These are phyloP conservation scores for Venustoraphidia nigricollis DNA, from an alignment of 2,888 invertebrate species.

Conservation along the genomic window DNA sequence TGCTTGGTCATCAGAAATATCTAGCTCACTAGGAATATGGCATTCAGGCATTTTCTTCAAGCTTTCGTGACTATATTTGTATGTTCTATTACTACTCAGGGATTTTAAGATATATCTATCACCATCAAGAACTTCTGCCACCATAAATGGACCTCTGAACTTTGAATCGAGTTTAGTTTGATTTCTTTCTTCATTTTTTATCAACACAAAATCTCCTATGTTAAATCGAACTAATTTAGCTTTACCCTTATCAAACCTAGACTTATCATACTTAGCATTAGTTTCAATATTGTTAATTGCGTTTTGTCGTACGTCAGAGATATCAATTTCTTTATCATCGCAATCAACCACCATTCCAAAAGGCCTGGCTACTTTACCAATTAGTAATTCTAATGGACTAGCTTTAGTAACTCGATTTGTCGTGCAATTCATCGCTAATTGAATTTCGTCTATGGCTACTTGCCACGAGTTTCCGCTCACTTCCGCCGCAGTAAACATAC, in stretches of 20 bases:
- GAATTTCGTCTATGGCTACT: slow-evolving; percentile 7
- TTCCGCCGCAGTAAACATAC: slow-evolving; percentile 16
- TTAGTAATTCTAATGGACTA: slow-evolving; percentile 15
- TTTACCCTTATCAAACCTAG: slow-evolving; percentile 9
- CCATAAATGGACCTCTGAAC: background rate
- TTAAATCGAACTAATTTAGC: slow-evolving; percentile 5
- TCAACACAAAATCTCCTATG: slow-evolving; percentile 6
- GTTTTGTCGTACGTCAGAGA: slow-evolving; percentile 6
- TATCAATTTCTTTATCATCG: slow-evolving; percentile 5
- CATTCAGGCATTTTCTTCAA: too few relatives aligned
- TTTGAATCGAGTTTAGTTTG: slow-evolving; percentile 4
- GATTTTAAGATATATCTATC: too few relatives aligned
- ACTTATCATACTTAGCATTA: slow-evolving; percentile 8
- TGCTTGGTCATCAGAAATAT: too few relatives aligned
- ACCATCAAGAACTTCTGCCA: background rate
- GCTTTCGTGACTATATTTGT: too few relatives aligned
- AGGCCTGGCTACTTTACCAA: slow-evolving; percentile 13
- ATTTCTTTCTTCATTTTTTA: slow-evolving; percentile 8
- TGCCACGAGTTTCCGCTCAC: slow-evolving; percentile 14
- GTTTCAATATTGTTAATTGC: slow-evolving; percentile 1
- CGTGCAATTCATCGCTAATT: slow-evolving; percentile 8
- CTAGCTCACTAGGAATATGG: too few relatives aligned
- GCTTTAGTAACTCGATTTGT: slow-evolving; percentile 14
- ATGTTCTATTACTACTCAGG: too few relatives aligned
- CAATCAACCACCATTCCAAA: slow-evolving; percentile 5